phyloP scores from a whole-genome alignment of 2,888 invertebrate genomes.

The Lasioglossum lativentre region DNA sequence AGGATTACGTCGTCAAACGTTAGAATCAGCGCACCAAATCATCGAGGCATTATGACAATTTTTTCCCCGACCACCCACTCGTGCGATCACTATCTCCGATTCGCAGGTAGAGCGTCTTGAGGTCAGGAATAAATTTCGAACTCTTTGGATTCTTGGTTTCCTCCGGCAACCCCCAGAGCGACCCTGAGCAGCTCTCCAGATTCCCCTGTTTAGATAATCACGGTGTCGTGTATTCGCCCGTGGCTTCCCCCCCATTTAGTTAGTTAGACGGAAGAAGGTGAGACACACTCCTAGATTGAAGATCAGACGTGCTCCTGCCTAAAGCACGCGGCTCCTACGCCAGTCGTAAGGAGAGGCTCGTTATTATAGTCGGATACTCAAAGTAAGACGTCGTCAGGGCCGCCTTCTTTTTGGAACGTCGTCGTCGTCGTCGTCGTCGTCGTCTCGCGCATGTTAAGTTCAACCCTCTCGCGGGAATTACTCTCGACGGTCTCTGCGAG shows the following conservation, averaged over 20 bases:
- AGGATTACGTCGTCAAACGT: neutral
- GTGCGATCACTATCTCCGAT: neutral
- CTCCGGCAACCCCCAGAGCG: neutral
- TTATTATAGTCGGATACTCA: conserved; percentile 55
- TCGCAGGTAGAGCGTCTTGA: neutral
- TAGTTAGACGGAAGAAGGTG: conserved; percentile 51
- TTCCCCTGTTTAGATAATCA: conserved; percentile 57
- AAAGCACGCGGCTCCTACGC: conserved; percentile 49
- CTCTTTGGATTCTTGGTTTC: conserved; percentile 31
- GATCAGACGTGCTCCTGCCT: conserved; percentile 61
- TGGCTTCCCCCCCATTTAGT: conserved; percentile 48
- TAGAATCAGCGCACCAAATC: neutral
- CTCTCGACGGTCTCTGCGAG: neutral
- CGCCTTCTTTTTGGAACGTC: conserved; percentile 13
- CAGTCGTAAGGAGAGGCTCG: conserved; percentile 47
- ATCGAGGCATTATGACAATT: neutral
- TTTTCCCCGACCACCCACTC: neutral
- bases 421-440: neutral
- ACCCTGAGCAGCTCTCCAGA: conserved; percentile 31
- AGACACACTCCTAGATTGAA: conserved; percentile 54
- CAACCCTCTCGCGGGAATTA: conserved; percentile 14
- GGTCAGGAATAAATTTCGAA: conserved; percentile 32
- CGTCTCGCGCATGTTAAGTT: conserved; percentile 5
- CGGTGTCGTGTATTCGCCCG: conserved; percentile 52
- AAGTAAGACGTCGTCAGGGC: conserved; percentile 39